These are phyloP conservation scores for Tetragonisca angustula DNA, from an alignment of 2,888 invertebrate genomes.

Conservation along the genomic window DNA sequence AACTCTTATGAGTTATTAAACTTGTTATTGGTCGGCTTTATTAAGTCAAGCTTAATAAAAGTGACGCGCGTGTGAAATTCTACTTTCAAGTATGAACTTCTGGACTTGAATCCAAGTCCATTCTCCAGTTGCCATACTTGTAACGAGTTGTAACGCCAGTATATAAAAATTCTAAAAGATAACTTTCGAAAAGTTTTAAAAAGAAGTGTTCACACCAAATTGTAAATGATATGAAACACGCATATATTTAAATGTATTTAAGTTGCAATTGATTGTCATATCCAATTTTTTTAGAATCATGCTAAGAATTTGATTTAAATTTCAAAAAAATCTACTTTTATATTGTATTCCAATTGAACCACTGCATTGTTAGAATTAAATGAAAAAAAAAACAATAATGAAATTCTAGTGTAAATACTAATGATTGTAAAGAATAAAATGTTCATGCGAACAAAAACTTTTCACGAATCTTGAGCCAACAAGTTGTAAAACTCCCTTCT, in stretches of 20 bases:
- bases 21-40: background rate
- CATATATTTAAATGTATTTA: background rate
- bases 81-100: background rate
- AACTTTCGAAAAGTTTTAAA: background rate
- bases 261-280: background rate
- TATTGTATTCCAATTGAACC: background rate
- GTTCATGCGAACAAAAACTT: background rate
- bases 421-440: background rate
- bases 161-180: background rate
- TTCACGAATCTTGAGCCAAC: background rate
- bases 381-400: background rate
- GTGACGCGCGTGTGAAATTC: background rate
- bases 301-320: background rate
- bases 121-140: background rate
- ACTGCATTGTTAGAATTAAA: background rate
- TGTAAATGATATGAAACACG: background rate
- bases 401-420: background rate
- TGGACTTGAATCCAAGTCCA: no score
- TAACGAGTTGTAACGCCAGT: background rate
- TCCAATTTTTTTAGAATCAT: background rate
- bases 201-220: background rate
- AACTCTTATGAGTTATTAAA: background rate
- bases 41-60: background rate
- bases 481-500: background rate
- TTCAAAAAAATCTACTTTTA: background rate